A percentile compares a stretch with the other conserved stretches of the same genome.
phyloP scores from a whole-genome alignment of 2,888 invertebrate species.

The Caenorhabditis sp. region DNA sequence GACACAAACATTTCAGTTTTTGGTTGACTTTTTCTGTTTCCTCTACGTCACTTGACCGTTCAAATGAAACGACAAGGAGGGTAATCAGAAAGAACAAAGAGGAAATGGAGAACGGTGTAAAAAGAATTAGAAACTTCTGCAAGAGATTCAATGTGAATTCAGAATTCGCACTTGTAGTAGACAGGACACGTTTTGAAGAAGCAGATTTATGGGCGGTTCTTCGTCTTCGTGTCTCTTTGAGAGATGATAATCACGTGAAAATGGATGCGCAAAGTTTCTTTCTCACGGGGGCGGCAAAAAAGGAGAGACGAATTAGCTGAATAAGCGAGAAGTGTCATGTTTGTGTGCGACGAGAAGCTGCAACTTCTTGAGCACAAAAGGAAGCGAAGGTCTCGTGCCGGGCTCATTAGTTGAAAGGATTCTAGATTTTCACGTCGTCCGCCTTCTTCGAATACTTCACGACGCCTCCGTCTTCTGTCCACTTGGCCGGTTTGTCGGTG shows the following conservation, averaged over 20 bases:
- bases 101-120: neutral
- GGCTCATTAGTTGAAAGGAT: neutral
- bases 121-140: neutral
- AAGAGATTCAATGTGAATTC: neutral
- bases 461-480: constrained; percentile 38
- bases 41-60: neutral
- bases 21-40: neutral
- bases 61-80: no score
- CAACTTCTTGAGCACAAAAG: no score
- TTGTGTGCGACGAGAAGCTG: no score
- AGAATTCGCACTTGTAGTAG: no score
- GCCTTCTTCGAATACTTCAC: constrained; percentile 34
- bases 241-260: constrained; percentile 35
- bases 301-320: neutral
- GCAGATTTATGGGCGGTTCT: no score
- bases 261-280: constrained; percentile 14
- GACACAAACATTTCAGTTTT: constrained; percentile 7
- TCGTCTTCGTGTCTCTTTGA: no score
- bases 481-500: constrained; percentile 57
- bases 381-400: no score
- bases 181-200: no score
- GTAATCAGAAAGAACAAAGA: no score
- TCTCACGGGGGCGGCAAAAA: constrained; percentile 32
- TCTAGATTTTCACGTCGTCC: constrained; percentile 36
- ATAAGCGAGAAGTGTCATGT: neutral